Conservation (phyloP, 2,888 invertebrate species). For the Brassicogethes aeneus region DNA sequence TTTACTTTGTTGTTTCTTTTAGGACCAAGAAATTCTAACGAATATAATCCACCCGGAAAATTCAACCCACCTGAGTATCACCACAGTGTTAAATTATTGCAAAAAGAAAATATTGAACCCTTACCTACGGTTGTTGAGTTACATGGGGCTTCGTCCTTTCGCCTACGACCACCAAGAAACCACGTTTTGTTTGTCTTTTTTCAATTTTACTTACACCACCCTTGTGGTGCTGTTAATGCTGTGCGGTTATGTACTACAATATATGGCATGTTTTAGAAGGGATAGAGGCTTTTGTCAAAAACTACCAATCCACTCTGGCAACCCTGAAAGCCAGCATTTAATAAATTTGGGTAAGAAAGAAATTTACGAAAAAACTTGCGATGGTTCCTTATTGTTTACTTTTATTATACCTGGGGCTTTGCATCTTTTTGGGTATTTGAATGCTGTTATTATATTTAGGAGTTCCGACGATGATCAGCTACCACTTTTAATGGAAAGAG, state of each 20-base stretch:
- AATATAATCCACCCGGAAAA: constrained; percentile 27
- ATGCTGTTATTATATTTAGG: constrained; percentile 64
- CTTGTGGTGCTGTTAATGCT: constrained; percentile 58
- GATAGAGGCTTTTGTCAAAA: constrained; percentile 40
- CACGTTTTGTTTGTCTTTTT: constrained; percentile 49
- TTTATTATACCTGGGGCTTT: constrained; percentile 65
- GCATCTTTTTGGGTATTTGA: constrained; percentile 63
- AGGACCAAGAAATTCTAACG: constrained; percentile 51
- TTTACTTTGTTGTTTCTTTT: too few species aligned
- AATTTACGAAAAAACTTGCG: constrained; percentile 54
- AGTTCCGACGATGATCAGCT: constrained; percentile 73
- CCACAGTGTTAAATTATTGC: constrained; percentile 71
- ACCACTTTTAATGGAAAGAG: constrained; percentile 75
- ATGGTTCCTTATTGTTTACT: constrained; percentile 61
- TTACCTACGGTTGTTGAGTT: constrained; percentile 62
- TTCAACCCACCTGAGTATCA: constrained; percentile 57
- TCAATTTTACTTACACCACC: constrained; percentile 60
- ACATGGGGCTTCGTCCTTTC: constrained; percentile 68
- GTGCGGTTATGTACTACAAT: constrained; percentile 67
- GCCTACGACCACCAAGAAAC: constrained; percentile 52
- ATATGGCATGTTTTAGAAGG: constrained; percentile 66
- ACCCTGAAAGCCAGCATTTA: background rate
- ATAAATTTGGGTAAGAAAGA: background rate
- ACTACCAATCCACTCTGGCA: background rate
- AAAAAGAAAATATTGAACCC: constrained; percentile 73